A percentile compares a stretch with the other conserved stretches of the same genome.
These are phyloP conservation scores for Anagyrus pseudococci DNA, from an alignment of 2,888 invertebrate genomes.

Conservation along the genomic window DNA sequence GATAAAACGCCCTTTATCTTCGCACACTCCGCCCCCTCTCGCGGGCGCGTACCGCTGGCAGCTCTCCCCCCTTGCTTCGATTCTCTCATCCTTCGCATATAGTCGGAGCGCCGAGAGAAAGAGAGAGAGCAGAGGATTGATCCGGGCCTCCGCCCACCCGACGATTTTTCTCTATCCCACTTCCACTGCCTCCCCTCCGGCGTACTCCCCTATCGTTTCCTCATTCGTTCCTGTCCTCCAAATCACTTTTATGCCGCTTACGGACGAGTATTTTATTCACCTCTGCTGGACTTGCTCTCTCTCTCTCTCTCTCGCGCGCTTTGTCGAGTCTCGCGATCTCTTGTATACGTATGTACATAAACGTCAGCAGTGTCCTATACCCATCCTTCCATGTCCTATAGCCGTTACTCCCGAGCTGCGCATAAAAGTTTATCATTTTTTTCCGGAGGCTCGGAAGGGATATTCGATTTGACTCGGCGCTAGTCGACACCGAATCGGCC, in stretches of 20 bases:
- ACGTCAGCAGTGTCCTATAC: too few species aligned
- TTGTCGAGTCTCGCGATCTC: conserved; percentile 1
- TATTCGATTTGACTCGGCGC: conserved; percentile 19
- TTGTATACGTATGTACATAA: conserved; percentile 34
- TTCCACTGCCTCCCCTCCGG: too few species aligned
- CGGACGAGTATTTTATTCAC: conserved; percentile 36
- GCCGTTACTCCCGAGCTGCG: conserved; percentile 6
- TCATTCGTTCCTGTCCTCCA: conserved; percentile 40
- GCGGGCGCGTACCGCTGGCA: too few species aligned
- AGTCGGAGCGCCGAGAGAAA: too few species aligned
- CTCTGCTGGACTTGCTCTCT: conserved; percentile 34
- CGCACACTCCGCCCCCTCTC: conserved; percentile 40
- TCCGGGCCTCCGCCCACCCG: neutral
- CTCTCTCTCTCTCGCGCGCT: neutral
- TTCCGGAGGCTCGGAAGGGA: conserved; percentile 22
- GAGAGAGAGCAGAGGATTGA: too few species aligned
- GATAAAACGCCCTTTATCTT: conserved; percentile 57
- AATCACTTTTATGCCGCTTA: conserved; percentile 41
- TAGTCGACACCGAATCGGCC: too few species aligned
- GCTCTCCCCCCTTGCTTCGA: neutral
- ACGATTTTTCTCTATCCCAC: conserved; percentile 37
- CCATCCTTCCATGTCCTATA: too few species aligned
- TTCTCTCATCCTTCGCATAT: neutral
- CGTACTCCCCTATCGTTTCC: too few species aligned
- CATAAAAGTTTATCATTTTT: conserved; percentile 35